Base-by-base conservation (phyloP, 1,140 invertebrate species). In the Euglossa dilemma region DNA sequence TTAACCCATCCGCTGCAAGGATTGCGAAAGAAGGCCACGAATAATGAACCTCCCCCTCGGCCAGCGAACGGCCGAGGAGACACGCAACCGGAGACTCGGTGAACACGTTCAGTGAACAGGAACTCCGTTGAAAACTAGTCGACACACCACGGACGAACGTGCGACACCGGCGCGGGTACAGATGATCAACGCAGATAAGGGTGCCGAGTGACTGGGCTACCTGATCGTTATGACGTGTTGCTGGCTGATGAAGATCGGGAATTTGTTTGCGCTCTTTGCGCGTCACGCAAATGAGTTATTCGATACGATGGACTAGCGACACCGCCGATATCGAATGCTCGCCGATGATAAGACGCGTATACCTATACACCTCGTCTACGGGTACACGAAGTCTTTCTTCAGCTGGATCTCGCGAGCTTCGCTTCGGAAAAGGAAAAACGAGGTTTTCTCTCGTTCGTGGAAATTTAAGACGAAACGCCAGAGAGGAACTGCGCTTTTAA, bases 1-100 rank as follows among this genome's bases (percentile, higher is more conserved):
- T 88, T 80, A 71, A 87, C 67, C 64, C 63, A 43, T 57, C 84
- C 61, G 76, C 47, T 69, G 74, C 67, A 43, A 57, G 63, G 43
- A 47, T 50, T 36, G 57, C 36, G 61, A 86, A 79, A 69, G 59
- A 80, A 50, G 80, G 43, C 52, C 47, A 43, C 69, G 28, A 82
- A 56, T 72, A 86, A 86, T 47, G 75, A 83, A 64, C 20, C 14
- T 4, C 20, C 0, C 20, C 18, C 12, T n/a, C 25, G 4, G 14
- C 25, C 20, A 0, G 3, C 36, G 25, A 0, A 28, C n/a, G 11
- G 2, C 8, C 25, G 28, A 47, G 25, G 43, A 23, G 80, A 59
- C 50, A 69, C 52, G 61, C 36, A 57, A 76, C 20, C 43, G 12
- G 54, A 28, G 57, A 77, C 6, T 50, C 59, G 47, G 23, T 43